Conservation (phyloP, 2,113 vertebrate species). For the Hirundichthys speculiger region DNA sequence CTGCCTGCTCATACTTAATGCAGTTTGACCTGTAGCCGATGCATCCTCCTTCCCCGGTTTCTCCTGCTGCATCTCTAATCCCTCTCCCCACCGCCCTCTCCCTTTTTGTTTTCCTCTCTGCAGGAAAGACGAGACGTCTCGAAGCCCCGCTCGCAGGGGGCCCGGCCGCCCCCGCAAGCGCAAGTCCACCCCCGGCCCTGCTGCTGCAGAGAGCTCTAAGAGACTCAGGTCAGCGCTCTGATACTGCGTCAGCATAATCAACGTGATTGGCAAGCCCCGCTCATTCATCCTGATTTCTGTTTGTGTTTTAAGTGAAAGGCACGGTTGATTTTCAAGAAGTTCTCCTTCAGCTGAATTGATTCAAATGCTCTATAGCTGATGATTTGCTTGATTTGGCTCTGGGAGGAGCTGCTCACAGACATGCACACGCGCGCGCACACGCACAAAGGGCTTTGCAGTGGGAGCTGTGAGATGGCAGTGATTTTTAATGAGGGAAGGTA, state of each 20-base stretch:
- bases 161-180: constrained; percentile 94
- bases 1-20: constrained; percentile 52
- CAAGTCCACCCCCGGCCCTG: constrained; percentile 80
- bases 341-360: constrained; percentile 75
- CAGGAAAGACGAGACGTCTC: constrained; percentile 92
- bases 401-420: constrained; percentile 45
- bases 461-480: constrained; percentile 43
- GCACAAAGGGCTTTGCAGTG: constrained; percentile 29
- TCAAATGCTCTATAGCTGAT: constrained; percentile 72
- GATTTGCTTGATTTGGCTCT: constrained; percentile 77
- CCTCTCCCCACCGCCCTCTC: constrained; percentile 32
- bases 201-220: constrained; percentile 78
- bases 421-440: constrained; percentile 14
- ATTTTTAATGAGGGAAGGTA: constrained; percentile 67
- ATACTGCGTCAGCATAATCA: constrained; percentile 69
- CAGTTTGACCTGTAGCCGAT: constrained; percentile 68
- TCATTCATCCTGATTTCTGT: constrained; percentile 78
- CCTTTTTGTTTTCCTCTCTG: constrained; percentile 29
- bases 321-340: constrained; percentile 76
- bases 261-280: constrained; percentile 73
- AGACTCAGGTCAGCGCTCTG: constrained; percentile 88
- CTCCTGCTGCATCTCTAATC: constrained; percentile 53
- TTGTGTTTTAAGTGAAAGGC: constrained; percentile 76
- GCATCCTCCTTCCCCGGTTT: constrained; percentile 45
- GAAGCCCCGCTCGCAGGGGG: constrained; percentile 92